phyloP scores from a whole-genome alignment of 2,888 invertebrate genomes.

The Mycalesis mineus region DNA sequence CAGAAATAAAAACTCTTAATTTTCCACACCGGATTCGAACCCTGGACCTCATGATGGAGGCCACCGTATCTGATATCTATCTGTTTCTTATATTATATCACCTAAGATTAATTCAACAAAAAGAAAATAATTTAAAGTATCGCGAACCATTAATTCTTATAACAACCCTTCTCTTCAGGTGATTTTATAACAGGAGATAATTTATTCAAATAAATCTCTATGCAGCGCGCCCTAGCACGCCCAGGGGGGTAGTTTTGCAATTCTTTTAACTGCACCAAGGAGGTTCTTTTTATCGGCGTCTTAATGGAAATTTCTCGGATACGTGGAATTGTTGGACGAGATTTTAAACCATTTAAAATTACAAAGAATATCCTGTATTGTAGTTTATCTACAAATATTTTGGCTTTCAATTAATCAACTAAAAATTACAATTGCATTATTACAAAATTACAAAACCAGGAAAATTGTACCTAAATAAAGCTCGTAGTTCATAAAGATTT shows the following conservation, averaged over 20 bases:
- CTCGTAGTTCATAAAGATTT: too few species aligned
- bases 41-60: too few species aligned
- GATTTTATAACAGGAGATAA: conserved; percentile 55
- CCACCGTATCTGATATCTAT: too few species aligned
- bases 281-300: conserved; percentile 54
- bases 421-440: too few species aligned
- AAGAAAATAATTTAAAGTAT: neutral
- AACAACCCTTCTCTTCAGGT: conserved; percentile 75
- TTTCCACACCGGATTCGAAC: too few species aligned
- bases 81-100: too few species aligned
- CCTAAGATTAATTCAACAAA: too few species aligned
- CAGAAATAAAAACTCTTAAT: too few species aligned
- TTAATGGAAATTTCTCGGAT: conserved; percentile 56
- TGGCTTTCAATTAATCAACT: too few species aligned
- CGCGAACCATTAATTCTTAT: conserved; percentile 56
- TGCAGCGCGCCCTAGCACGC: conserved; percentile 52
- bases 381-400: too few species aligned
- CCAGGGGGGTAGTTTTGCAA: conserved; percentile 62
- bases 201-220: conserved; percentile 76
- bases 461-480: too few species aligned
- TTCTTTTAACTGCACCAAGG: conserved; percentile 67
- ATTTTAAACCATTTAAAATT: neutral
- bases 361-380: neutral
- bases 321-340: conserved; percentile 3
- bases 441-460: too few species aligned